Evolutionary conservation across 2,113 vertebrate genomes (phyloP).

Genomic region (Archilochus colubris): DNA sequence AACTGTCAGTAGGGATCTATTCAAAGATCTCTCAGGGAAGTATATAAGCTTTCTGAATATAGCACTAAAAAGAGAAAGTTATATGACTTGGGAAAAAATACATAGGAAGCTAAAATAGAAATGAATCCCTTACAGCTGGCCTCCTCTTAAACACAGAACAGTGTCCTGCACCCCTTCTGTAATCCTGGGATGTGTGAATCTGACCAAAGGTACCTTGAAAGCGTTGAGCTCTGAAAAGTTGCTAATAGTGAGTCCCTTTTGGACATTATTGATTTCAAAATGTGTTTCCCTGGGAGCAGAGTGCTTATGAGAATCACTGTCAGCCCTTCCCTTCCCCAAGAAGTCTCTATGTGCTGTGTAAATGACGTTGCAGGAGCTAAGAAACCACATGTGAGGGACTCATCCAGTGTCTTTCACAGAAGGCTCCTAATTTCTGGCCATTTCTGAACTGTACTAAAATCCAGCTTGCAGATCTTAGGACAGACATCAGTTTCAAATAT

Average conservation of each 20-base stretch:
- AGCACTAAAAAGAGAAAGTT: not conserved
- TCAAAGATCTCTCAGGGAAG: not conserved
- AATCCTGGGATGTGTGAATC: not conserved
- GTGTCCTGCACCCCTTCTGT: not conserved
- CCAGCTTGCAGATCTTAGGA: not conserved
- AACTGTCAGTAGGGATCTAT: not conserved
- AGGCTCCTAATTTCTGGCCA: not conserved
- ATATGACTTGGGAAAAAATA: not conserved
- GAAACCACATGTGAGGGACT: not conserved
- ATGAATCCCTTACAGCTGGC: not conserved
- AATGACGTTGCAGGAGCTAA: not conserved
- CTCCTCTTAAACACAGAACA: not conserved
- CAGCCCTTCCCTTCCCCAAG: not conserved
- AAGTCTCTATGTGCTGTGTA: not conserved
- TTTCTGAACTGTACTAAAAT: not conserved
- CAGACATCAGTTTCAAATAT: not conserved
- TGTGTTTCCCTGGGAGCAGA: not conserved
- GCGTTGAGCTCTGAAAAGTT: not conserved
- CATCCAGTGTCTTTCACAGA: not conserved
- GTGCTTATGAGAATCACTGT: not conserved
- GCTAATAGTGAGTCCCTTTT: not conserved
- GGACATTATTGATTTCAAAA: not conserved
- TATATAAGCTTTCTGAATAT: not conserved
- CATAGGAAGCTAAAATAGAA: not conserved
- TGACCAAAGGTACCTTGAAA: not conserved